Percentiles rank a stretch among this genome's conserved stretches.
These are phyloP conservation scores for Ambastaia sidthimunki DNA, from an alignment of 2,797 vertebrate species.

Conservation along the genomic window DNA sequence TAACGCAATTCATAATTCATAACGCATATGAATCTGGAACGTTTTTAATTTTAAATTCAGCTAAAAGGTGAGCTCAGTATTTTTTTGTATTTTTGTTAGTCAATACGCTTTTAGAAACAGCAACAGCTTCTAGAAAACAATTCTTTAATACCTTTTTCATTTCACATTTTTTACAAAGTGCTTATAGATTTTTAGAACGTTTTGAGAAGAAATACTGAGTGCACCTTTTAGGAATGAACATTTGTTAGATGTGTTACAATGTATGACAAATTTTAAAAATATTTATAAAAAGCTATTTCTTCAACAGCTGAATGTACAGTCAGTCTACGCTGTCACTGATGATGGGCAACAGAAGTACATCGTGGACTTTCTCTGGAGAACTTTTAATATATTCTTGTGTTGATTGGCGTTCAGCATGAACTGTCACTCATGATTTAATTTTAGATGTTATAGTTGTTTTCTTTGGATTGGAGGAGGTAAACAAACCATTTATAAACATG, in stretches of 20 bases:
- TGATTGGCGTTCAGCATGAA: constrained; percentile 12
- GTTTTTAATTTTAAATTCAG: constrained; percentile 19
- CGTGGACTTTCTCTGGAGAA: background rate
- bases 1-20: too few species aligned
- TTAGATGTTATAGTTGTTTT: constrained; percentile 37
- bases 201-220: background rate
- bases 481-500: constrained; percentile 13
- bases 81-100: background rate
- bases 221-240: constrained; percentile 14
- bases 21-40: constrained; percentile 22
- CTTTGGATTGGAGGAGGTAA: constrained; percentile 54
- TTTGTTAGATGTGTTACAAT: background rate
- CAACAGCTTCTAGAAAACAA: background rate
- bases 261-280: background rate
- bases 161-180: too few species aligned
- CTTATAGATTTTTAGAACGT: too few species aligned
- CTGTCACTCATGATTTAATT: constrained; percentile 12
- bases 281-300: too few species aligned
- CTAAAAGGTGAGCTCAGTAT: constrained; percentile 1
- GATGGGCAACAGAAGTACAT: background rate
- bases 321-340: background rate
- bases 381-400: constrained; percentile 10
- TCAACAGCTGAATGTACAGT: background rate
- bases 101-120: too few species aligned
- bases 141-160: too few species aligned